Conservation (phyloP, 2,113 vertebrate species). For the Stictonetta naevosa region DNA sequence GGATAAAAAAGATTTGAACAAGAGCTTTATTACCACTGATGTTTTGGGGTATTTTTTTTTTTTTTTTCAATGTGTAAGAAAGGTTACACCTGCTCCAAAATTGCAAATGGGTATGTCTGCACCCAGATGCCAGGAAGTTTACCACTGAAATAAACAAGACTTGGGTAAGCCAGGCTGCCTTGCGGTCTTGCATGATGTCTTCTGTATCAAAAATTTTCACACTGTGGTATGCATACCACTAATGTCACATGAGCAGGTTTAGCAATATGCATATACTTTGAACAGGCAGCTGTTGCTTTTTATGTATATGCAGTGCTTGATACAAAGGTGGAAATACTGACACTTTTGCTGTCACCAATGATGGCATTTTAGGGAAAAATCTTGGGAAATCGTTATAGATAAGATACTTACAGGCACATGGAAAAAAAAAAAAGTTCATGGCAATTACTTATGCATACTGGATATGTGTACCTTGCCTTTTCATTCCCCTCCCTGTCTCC, state of each 20-base stretch:
- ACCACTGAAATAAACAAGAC: background rate
- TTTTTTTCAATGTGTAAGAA: background rate
- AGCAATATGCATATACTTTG: background rate
- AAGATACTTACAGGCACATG: background rate
- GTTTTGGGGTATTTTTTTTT: background rate
- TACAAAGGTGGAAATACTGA: background rate
- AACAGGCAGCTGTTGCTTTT: background rate
- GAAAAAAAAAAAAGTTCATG: background rate
- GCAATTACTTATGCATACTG: background rate
- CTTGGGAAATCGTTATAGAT: background rate
- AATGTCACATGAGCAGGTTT: background rate
- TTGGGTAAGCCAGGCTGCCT: background rate
- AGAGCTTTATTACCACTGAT: background rate
- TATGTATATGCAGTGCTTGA: background rate
- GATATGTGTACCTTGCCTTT: background rate
- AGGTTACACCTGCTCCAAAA: background rate
- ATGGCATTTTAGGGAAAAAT: background rate
- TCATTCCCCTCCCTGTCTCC: background rate
- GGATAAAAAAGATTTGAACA: background rate
- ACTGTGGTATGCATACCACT: background rate
- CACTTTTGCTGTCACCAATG: background rate
- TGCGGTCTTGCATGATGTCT: background rate
- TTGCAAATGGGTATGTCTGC: background rate
- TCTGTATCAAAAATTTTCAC: background rate
- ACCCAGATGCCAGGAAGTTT: background rate